phyloP scores from a whole-genome alignment of 1,140 invertebrate species.

The Nautilus pompilius region DNA sequence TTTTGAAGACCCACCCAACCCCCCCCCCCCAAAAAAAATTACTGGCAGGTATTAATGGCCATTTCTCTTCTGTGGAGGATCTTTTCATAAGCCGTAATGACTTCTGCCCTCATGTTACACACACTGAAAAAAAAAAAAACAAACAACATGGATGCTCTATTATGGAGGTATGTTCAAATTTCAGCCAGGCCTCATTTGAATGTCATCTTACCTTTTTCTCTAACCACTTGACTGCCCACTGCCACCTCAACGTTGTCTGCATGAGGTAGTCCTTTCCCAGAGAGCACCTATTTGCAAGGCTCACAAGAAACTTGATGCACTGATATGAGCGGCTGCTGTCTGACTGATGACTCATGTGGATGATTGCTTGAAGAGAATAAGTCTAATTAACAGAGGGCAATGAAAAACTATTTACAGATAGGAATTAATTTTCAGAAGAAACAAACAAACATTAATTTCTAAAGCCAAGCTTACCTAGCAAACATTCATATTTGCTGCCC shows the following conservation, averaged over 20 bases:
- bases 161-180: too few relatives aligned
- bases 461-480: slow-evolving; percentile 45
- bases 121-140: background rate
- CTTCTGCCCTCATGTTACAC: too few relatives aligned
- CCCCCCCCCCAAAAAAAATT: too few relatives aligned
- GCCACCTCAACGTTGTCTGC: slow-evolving; percentile 56
- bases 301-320: slow-evolving; percentile 59
- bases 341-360: slow-evolving; percentile 47
- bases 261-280: slow-evolving; percentile 56
- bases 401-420: background rate
- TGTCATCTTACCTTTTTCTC: slow-evolving; percentile 48
- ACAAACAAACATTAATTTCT: background rate
- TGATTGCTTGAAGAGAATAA: slow-evolving; percentile 40
- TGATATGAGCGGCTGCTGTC: slow-evolving; percentile 58
- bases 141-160: background rate
- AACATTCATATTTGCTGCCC: slow-evolving; percentile 49
- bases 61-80: too few relatives aligned
- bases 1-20: too few relatives aligned
- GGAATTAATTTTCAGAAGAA: background rate
- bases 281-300: slow-evolving; percentile 49
- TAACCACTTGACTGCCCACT: slow-evolving; percentile 61
- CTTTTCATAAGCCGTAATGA: too few relatives aligned
- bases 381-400: background rate
- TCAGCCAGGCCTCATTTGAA: too few relatives aligned
- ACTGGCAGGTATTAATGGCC: too few relatives aligned